phyloP scores from a whole-genome alignment of 2,888 invertebrate genomes.

The Mantis religiosa region DNA sequence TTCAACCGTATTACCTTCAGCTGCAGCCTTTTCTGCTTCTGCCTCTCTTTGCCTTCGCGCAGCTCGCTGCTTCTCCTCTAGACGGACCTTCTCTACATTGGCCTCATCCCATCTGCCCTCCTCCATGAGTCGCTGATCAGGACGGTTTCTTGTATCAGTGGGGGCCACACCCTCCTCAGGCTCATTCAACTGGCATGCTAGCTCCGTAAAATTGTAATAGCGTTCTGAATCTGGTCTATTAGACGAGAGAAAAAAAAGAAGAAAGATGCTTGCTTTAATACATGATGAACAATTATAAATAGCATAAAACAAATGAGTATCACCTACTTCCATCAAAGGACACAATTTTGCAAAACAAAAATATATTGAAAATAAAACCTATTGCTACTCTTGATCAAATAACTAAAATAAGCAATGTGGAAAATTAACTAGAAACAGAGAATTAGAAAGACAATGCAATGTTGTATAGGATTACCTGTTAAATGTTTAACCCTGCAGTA shows the following conservation, averaged over 20 bases:
- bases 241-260: neutral
- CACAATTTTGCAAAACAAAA: too few species aligned
- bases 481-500: too few species aligned
- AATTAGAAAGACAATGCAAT: too few species aligned
- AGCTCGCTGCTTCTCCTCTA: constrained; percentile 94
- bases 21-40: constrained; percentile 62
- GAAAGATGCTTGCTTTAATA: neutral
- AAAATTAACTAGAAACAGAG: too few species aligned
- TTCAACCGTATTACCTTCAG: constrained; percentile 40
- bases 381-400: too few species aligned
- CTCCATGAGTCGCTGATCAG: constrained; percentile 98
- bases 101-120: constrained; percentile 88
- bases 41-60: constrained; percentile 73
- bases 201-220: constrained; percentile 90
- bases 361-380: too few species aligned
- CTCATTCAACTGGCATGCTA: constrained; percentile 97
- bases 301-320: too few species aligned
- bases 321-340: too few species aligned
- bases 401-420: too few species aligned
- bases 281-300: neutral
- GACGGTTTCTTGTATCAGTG: constrained; percentile 86
- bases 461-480: too few species aligned
- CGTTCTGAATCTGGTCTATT: constrained; percentile 52
- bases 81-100: constrained; percentile 74
- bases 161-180: constrained; percentile 88